phyloP scores from a whole-genome alignment of 1,140 invertebrate species.

The Dinoponera quadriceps region DNA sequence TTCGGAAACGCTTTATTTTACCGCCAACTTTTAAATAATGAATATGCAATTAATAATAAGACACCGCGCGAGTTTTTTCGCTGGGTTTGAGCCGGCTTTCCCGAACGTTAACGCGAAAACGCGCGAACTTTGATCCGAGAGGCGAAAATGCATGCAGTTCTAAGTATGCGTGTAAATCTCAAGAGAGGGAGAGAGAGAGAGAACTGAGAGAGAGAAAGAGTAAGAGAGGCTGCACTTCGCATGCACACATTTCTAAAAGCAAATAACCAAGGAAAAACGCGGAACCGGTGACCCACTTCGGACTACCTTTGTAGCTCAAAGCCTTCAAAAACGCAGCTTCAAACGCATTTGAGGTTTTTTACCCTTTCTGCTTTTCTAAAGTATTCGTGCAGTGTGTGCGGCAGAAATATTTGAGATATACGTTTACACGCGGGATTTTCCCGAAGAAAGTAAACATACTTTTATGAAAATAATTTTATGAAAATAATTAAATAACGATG shows the following conservation, averaged over 20 bases:
- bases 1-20: no score
- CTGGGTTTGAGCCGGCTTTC: neutral
- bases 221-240: neutral
- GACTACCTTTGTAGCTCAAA: slow-evolving; percentile 32
- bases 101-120: slow-evolving; percentile 3
- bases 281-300: slow-evolving; percentile 30
- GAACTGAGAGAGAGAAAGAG: neutral
- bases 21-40: no score
- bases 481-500: no score
- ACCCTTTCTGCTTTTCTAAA: neutral
- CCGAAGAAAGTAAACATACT: no score
- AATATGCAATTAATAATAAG: no score
- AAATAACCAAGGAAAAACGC: slow-evolving; percentile 45
- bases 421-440: no score
- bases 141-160: slow-evolving; percentile 30
- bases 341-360: slow-evolving; percentile 26
- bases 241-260: slow-evolving; percentile 36
- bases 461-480: no score
- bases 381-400: slow-evolving; percentile 5
- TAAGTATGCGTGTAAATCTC: slow-evolving; percentile 50
- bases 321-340: slow-evolving; percentile 42
- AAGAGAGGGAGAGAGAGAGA: neutral
- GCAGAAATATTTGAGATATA: neutral
- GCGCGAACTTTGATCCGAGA: slow-evolving; percentile 21
- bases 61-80: neutral